A percentile compares a stretch with the other conserved stretches of the same genome.
phyloP scores from a whole-genome alignment of 2,113 vertebrate species.

The Xenus cinereus region DNA sequence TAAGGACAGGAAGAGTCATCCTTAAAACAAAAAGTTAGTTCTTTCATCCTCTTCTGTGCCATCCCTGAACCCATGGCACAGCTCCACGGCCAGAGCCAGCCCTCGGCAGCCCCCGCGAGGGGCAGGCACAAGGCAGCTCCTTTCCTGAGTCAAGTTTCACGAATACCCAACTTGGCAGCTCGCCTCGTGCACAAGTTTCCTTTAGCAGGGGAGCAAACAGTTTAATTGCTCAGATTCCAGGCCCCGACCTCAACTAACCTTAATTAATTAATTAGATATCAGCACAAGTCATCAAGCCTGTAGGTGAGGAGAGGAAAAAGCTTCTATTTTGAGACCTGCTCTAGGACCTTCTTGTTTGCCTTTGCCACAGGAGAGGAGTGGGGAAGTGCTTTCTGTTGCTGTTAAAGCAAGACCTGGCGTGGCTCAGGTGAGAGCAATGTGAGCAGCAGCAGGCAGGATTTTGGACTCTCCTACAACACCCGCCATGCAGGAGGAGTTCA shows the following conservation, averaged over 20 bases:
- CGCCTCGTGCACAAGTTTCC: fast-evolving
- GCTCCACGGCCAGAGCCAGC: fast-evolving
- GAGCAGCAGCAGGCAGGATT: neutral
- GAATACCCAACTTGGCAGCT: neutral
- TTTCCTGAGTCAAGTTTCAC: neutral
- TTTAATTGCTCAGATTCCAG: slow-evolving; percentile 36
- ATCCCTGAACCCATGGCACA: fast-evolving
- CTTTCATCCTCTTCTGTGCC: neutral
- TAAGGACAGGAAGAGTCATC: slow-evolving; percentile 16
- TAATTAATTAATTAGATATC: slow-evolving; percentile 53
- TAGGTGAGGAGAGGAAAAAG: neutral
- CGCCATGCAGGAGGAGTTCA: fast-evolving
- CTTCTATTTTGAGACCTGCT: neutral
- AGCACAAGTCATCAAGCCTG: neutral
- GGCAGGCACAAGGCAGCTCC: neutral
- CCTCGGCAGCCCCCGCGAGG: neutral
- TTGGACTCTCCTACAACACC: neutral
- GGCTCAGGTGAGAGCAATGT: neutral
- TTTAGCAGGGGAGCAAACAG: slow-evolving; percentile 16
- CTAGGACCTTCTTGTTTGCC: neutral
- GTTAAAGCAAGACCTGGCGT: neutral
- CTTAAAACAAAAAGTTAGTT: neutral
- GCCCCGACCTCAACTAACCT: neutral
- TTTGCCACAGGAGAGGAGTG: neutral
- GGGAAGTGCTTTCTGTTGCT: neutral